phyloP scores from a whole-genome alignment of 2,113 vertebrate species.

The Gymnogyps californianus region DNA sequence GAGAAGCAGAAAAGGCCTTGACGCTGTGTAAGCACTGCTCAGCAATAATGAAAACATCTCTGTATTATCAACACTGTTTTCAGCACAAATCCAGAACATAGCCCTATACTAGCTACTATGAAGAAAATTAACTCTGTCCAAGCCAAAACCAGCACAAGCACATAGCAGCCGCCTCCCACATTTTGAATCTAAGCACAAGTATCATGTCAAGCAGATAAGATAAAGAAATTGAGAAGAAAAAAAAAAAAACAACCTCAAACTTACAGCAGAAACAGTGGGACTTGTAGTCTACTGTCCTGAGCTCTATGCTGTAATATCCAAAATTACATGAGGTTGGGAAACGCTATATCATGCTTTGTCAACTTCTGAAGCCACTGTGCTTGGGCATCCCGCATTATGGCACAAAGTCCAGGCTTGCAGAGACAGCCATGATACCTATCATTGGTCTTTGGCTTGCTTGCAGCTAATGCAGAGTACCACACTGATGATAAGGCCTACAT shows the following conservation, averaged over 20 bases:
- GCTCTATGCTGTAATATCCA: background rate
- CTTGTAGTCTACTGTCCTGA: background rate
- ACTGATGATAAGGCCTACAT: background rate
- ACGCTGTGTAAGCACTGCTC: no score
- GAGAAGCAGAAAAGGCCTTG: no score
- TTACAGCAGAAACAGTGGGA: background rate
- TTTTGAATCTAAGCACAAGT: background rate
- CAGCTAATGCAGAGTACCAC: background rate
- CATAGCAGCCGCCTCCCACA: background rate
- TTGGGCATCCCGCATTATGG: background rate
- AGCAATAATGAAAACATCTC: no score
- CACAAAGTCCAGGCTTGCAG: background rate
- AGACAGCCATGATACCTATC: background rate
- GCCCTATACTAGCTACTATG: no score
- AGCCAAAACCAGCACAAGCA: no score
- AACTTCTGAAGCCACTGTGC: background rate
- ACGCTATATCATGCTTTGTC: background rate
- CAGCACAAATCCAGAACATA: no score
- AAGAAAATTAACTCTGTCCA: no score
- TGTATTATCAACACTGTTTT: no score
- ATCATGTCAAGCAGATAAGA: background rate
- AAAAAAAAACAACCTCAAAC: background rate
- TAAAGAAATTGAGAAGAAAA: background rate
- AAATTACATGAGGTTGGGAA: background rate
- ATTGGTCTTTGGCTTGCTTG: accelerated